Conservation (phyloP, 2,888 invertebrate species). For the Laspeyria flexula region DNA sequence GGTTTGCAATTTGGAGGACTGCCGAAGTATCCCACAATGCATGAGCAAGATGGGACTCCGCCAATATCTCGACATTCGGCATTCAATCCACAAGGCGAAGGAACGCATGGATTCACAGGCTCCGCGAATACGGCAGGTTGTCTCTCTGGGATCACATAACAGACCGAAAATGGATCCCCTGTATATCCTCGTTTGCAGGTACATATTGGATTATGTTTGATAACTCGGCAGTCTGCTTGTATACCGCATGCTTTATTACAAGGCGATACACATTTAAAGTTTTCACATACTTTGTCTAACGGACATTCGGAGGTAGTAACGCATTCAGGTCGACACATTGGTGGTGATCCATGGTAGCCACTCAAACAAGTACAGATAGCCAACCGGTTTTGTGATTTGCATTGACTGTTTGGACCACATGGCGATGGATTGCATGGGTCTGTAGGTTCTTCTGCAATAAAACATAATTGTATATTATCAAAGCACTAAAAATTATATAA, state of each 20-base stretch:
- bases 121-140: constrained; percentile 51
- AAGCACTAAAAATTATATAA: too few relatives aligned
- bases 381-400: constrained; percentile 83
- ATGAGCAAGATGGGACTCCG: constrained; percentile 88
- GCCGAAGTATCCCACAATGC: constrained; percentile 88
- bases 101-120: constrained; percentile 87
- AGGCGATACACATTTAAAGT: constrained; percentile 90
- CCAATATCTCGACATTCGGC: constrained; percentile 86
- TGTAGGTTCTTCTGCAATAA: constrained; percentile 63
- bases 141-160: constrained; percentile 63
- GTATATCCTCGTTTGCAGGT: constrained; percentile 87
- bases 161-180: constrained; percentile 88
- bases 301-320: constrained; percentile 89
- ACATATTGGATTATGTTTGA: constrained; percentile 90
- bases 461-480: constrained; percentile 1
- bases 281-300: constrained; percentile 88
- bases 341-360: constrained; percentile 89
- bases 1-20: constrained; percentile 91
- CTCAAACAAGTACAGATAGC: constrained; percentile 91
- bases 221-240: constrained; percentile 89
- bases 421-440: constrained; percentile 89
- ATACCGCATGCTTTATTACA: constrained; percentile 90
- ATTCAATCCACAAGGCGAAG: constrained; percentile 92
- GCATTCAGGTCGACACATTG: constrained; percentile 90
- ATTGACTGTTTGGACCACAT: constrained; percentile 91